A percentile compares a stretch with the other conserved stretches of the same genome.
Conservation (phyloP, 2,797 vertebrate species). For the Semotilus atromaculatus region DNA sequence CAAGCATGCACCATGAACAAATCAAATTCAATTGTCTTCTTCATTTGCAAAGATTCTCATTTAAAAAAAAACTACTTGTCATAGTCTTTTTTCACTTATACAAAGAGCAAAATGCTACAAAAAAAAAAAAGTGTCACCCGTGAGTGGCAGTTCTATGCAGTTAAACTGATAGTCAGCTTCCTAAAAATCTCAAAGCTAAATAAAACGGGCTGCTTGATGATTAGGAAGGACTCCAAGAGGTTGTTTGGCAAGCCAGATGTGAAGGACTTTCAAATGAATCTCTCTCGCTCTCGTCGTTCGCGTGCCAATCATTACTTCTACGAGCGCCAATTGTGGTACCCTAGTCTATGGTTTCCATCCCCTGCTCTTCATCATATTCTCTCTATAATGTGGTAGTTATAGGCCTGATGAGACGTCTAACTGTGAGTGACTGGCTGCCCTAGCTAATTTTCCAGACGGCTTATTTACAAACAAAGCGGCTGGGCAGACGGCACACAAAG, state of each 20-base stretch:
- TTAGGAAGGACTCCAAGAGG: not conserved
- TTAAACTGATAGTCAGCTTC: not conserved
- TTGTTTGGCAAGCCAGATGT: not conserved
- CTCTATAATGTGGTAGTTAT: conserved; percentile 11
- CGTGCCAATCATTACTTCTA: not conserved
- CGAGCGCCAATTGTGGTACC: not conserved
- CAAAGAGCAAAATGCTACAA: not conserved
- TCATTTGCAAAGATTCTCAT: not conserved
- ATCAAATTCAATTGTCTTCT: not conserved
- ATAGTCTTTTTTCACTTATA: not conserved
- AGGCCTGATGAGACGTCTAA: conserved; percentile 34
- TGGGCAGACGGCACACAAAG: conserved; percentile 59
- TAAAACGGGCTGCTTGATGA: not conserved
- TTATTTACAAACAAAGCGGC: conserved; percentile 72
- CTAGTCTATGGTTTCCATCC: not conserved
- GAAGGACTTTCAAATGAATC: not conserved
- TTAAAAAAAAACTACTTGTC: not conserved
- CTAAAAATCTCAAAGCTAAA: not conserved
- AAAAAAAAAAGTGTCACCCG: not conserved
- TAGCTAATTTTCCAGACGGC: conserved; percentile 67
- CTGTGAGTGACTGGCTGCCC: conserved; percentile 52
- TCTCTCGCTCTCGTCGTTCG: not conserved
- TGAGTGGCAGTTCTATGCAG: not conserved
- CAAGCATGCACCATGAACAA: not conserved
- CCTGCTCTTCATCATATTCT: not conserved